phyloP scores from a whole-genome alignment of 2,797 vertebrate genomes.

The Meriones psammophilus region DNA sequence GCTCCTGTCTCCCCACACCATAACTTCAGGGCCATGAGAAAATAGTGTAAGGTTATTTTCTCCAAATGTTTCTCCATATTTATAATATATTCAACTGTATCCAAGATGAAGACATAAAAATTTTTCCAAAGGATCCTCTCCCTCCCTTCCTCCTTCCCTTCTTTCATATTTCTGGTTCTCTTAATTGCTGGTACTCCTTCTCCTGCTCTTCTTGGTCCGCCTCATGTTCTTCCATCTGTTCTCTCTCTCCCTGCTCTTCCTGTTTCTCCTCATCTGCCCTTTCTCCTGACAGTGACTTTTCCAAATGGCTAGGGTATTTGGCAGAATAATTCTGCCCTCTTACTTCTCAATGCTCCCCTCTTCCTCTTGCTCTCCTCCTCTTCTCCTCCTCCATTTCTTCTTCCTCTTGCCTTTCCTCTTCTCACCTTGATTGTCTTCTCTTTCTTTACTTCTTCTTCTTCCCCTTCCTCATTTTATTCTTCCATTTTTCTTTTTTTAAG shows the following conservation, averaged over 20 bases:
- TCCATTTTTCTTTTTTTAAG: background rate
- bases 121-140: background rate
- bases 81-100: background rate
- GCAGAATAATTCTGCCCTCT: background rate
- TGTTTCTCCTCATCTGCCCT: accelerated
- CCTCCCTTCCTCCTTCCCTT: accelerated
- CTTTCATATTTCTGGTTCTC: accelerated
- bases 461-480: background rate
- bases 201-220: accelerated
- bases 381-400: no score
- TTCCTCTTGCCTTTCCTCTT: accelerated
- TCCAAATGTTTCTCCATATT: background rate
- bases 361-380: accelerated
- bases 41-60: background rate
- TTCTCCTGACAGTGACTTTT: background rate
- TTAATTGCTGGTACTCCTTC: accelerated
- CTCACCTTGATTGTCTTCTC: background rate
- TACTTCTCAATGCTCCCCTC: background rate
- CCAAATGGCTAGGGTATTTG: background rate
- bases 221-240: background rate
- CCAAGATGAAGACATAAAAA: background rate
- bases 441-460: background rate
- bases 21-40: background rate
- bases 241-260: background rate
- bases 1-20: background rate